A percentile compares a stretch with the other conserved stretches of the same genome.
Conservation (phyloP, 2,888 invertebrate species). For the Chironomus riparius region DNA sequence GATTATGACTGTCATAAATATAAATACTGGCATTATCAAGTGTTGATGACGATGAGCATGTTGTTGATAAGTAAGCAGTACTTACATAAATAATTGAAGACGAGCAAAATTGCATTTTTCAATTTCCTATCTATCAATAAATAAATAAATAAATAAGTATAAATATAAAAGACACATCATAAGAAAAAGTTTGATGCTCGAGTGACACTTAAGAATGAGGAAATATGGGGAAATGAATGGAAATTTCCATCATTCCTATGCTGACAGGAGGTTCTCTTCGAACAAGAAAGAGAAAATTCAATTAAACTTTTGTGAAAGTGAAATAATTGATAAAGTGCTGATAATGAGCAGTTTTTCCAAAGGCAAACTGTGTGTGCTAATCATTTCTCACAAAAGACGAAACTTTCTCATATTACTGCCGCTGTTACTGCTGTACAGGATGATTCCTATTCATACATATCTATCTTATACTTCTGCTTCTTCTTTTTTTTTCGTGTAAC, state of each 20-base stretch:
- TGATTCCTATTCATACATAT: no score
- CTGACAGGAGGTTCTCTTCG: not conserved
- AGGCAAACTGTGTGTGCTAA: not conserved
- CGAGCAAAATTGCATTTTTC: not conserved
- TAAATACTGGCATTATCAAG: no score
- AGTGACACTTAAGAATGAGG: not conserved
- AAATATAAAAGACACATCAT: no score
- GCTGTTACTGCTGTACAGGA: not conserved
- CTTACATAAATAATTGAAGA: no score
- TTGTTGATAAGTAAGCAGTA: no score
- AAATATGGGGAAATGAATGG: not conserved
- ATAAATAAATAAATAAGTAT: not conserved
- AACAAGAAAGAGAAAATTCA: not conserved
- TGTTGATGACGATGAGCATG: no score
- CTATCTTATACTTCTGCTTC: no score
- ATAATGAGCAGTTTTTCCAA: conserved; percentile 20
- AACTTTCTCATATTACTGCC: not conserved
- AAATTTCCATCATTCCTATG: not conserved
- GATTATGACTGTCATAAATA: no score
- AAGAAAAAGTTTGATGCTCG: no score
- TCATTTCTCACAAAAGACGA: not conserved
- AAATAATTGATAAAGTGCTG: conserved; percentile 25
- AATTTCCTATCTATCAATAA: not conserved
- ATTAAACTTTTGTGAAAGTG: conserved; percentile 22
- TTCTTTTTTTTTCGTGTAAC: not conserved